Evolutionary conservation across 2,797 vertebrate genomes (phyloP), one percentile per base, ranked within the genome.

Genomic region (Gambusia yucatana): DNA sequence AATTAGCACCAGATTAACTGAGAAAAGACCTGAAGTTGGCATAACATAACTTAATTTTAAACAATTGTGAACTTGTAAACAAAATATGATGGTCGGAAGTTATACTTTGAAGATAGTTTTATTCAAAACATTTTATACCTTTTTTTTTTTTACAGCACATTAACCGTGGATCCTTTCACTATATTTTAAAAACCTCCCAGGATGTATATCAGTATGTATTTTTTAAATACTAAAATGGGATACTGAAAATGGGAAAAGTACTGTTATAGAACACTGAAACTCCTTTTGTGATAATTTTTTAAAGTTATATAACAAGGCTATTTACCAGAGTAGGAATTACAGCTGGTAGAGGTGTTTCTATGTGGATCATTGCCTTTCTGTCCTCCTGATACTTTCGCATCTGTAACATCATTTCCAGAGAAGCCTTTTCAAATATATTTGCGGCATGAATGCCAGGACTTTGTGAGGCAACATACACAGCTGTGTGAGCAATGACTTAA

Each of bases 301-400:
- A 76, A 43, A 28, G 75, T 73, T 85, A 71, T 83, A 91, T 88
- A 90, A 87, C 80, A 87, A 72, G 86, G 84, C 84, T 80, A 61
- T 80, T 52, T 65, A 55, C 48, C 22, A 3, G 2, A 65, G 33
- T 33, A 63, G 30, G 28, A 33, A 16, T 36, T 36, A 16, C 4
- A 30, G n/a, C 30, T 63, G 28, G 30, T 33, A 16, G 57, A 30
- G 59, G 14, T 33, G 17, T 65, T 36, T 36, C 61, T 36, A 17
- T 36, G 33, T 36, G 33, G 33, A 65, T 3, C 9, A 20, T 39
- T 65, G 7, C 30, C 16, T 10, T 65, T 65, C 16, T 65, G 17
- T 39, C 30, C 7, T 65, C 39, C 17, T 7, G 16, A 63, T 36
- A 63, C 61, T 36, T 7, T 39, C 8, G 16, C 28, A 61, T 17